A percentile compares a stretch with the other conserved stretches of the same genome.
Evolutionary conservation across 2,797 vertebrate species (phyloP).

Genomic region (Pseudopleuronectes americanus): DNA sequence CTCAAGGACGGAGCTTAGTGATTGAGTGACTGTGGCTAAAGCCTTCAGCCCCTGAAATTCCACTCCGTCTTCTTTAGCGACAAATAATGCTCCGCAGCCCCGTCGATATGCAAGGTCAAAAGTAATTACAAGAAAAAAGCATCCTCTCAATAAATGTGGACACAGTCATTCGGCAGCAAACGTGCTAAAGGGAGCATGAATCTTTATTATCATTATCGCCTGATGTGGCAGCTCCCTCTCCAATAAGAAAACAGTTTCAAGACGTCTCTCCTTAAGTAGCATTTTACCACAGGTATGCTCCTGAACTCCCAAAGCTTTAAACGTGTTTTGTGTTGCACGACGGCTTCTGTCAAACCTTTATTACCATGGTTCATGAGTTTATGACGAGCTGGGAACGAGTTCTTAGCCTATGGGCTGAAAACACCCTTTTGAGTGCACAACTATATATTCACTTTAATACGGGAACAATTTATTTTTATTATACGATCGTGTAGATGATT

Average conservation of each 20-base stretch:
- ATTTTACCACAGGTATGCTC: constrained; percentile 52
- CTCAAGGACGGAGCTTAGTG: constrained; percentile 63
- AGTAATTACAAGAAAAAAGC: constrained; percentile 53
- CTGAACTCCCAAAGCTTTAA: constrained; percentile 26
- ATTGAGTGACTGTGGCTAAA: constrained; percentile 72
- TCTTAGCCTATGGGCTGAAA: constrained; percentile 22
- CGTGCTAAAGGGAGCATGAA: constrained; percentile 22
- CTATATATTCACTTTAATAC: neutral
- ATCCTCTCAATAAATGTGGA: constrained; percentile 39
- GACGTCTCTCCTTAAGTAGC: constrained; percentile 28
- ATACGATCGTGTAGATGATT: constrained; percentile 5
- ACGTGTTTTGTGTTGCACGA: constrained; percentile 36
- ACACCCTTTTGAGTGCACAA: constrained; percentile 26
- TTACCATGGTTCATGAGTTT: constrained; percentile 13
- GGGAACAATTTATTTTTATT: neutral
- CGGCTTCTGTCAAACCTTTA: constrained; percentile 49
- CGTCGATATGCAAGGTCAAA: constrained; percentile 59
- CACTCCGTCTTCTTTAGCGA: constrained; percentile 68
- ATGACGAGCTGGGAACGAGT: constrained; percentile 26
- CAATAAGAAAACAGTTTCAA: constrained; percentile 27
- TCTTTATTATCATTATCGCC: constrained; percentile 14
- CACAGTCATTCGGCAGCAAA: constrained; percentile 27
- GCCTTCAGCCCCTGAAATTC: constrained; percentile 65
- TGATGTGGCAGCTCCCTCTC: constrained; percentile 9
- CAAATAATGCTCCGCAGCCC: constrained; percentile 37